Conservation (phyloP, 2,888 invertebrate genomes). For the Falcaria lacertinaria region DNA sequence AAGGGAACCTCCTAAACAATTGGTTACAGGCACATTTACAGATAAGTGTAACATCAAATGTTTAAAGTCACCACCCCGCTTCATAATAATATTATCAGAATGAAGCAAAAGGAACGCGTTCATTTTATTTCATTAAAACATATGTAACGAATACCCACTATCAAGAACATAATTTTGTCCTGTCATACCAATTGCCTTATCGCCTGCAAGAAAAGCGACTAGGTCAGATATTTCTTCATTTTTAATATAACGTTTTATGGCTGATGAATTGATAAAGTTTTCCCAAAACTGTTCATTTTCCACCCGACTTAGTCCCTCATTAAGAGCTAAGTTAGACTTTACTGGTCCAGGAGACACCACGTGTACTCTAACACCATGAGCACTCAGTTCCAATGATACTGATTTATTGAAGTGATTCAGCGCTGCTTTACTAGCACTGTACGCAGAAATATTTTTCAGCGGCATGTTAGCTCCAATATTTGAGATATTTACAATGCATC, state of each 20-base stretch:
- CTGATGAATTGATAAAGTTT: slow-evolving; percentile 4
- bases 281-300: slow-evolving; percentile 18
- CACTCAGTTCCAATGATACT: slow-evolving; percentile 82
- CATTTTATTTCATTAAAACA: too few species aligned
- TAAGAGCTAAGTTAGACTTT: slow-evolving; percentile 41
- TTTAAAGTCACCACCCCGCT: too few species aligned
- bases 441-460: slow-evolving; percentile 36
- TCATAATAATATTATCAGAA: too few species aligned
- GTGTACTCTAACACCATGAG: slow-evolving; percentile 82
- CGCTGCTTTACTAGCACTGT: slow-evolving; percentile 85
- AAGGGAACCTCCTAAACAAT: too few species aligned
- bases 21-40: too few species aligned
- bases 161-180: slow-evolving; percentile 31
- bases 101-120: too few species aligned
- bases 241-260: slow-evolving; percentile 23
- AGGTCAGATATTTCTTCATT: slow-evolving; percentile 38
- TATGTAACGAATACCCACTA: slow-evolving; percentile 15
- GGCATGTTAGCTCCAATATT: slow-evolving; percentile 18
- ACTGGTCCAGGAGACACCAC: slow-evolving; percentile 85
- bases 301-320: slow-evolving; percentile 16
- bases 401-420: slow-evolving; percentile 87
- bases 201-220: slow-evolving; percentile 36
- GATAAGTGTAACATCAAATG: too few species aligned
- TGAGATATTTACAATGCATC: slow-evolving; percentile 40
- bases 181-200: slow-evolving; percentile 42